phyloP scores from a whole-genome alignment of 1,140 invertebrate genomes.

The Listronotus oregonensis region DNA sequence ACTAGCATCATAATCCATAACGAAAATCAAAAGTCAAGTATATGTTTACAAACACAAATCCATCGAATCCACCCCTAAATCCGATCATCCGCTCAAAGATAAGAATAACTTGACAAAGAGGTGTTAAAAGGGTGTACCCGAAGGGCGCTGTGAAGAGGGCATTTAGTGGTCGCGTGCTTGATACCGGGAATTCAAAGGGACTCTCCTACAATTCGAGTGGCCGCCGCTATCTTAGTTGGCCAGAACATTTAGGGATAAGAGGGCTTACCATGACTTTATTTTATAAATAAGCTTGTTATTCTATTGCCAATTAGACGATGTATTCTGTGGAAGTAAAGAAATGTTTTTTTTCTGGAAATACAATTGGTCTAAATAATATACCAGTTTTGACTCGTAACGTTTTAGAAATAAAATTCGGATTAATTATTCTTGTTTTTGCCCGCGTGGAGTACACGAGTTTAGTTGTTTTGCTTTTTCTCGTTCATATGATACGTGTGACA shows the following conservation, averaged over 20 bases:
- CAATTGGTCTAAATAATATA: too few species aligned
- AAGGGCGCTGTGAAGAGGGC: constrained; percentile 3
- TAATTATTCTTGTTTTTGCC: too few species aligned
- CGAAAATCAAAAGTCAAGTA: constrained; percentile 1
- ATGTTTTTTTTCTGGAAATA: too few species aligned
- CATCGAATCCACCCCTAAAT: neutral
- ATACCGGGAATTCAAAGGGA: constrained; percentile 7
- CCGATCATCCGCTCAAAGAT: neutral
- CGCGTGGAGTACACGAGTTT: too few species aligned
- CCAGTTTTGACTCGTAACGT: too few species aligned
- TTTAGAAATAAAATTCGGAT: too few species aligned
- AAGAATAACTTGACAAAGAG: neutral
- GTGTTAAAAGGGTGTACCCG: neutral
- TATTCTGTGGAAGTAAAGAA: too few species aligned
- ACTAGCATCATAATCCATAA: neutral
- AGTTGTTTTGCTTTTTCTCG: too few species aligned
- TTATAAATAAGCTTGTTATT: too few species aligned
- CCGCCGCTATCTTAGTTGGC: constrained; percentile 2
- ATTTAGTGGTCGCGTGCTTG: constrained; percentile 3
- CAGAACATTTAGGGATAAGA: constrained; percentile 10
- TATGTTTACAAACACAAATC: neutral
- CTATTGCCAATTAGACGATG: too few species aligned
- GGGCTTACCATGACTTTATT: neutral
- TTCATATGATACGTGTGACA: too few species aligned
- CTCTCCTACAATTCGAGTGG: neutral